A percentile compares a stretch with the other conserved stretches of the same genome.
These are phyloP conservation scores for Anisognathus igniventris DNA, from an alignment of 2,797 vertebrate species.

Conservation along the genomic window DNA sequence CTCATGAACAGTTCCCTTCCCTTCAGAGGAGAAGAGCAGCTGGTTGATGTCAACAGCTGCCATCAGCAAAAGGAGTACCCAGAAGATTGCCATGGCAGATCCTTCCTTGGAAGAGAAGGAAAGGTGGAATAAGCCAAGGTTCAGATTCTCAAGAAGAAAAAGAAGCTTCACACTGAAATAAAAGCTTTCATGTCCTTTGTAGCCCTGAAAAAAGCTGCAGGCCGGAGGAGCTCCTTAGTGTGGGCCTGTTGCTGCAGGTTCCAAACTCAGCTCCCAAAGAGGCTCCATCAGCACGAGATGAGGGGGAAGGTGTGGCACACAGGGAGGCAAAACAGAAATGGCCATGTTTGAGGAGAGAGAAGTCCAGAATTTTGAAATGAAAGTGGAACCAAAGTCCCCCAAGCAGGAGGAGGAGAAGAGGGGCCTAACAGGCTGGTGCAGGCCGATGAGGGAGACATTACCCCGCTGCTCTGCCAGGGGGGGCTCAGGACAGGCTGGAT, in stretches of 20 bases:
- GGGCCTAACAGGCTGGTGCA: background rate
- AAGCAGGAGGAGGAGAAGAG: background rate
- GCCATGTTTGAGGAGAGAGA: background rate
- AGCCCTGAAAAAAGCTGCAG: background rate
- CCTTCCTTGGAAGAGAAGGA: conserved; percentile 42
- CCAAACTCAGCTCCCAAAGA: background rate
- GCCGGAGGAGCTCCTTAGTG: background rate
- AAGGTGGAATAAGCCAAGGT: background rate
- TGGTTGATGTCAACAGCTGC: conserved; percentile 86
- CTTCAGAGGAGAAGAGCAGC: conserved; percentile 78
- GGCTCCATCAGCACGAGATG: background rate
- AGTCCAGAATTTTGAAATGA: background rate
- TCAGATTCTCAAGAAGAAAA: background rate
- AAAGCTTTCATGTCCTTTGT: fast-evolving
- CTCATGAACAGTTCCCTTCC: conserved; percentile 77
- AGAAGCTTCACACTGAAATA: background rate
- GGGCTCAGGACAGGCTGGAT: background rate
- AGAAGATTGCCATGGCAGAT: conserved; percentile 82
- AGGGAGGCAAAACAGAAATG: background rate
- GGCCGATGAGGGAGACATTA: fast-evolving
- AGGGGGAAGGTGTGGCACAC: background rate
- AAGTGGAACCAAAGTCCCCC: background rate
- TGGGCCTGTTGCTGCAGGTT: background rate
- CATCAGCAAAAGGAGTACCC: conserved; percentile 86
- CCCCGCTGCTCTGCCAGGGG: background rate